Evolutionary conservation across 35 echinoderm and acorn worm species (phyloP), one percentile per base, ranked within the genome.

Genomic region (Ophiothrix spiculata): DNA sequence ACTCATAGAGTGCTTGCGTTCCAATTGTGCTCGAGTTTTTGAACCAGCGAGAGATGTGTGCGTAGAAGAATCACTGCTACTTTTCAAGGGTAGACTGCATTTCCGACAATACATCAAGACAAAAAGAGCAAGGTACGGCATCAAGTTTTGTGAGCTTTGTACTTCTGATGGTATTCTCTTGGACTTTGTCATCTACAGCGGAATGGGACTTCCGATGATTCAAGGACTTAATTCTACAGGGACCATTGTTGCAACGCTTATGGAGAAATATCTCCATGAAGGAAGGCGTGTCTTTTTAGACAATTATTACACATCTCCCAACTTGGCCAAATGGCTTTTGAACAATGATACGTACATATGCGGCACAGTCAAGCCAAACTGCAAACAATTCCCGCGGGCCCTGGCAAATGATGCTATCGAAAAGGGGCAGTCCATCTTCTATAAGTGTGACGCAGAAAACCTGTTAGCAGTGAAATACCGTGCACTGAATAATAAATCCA

Each of bases 91-190:
- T 56, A n/a, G n/a, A n/a, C n/a, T n/a, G n/a, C n/a, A n/a, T n/a
- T 77, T 77, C 75, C 19, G 34, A 77, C 75, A 77, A 33, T 77
- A 19, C 31, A 77, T 77, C 15, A 77, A 33, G 75, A 77, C 81
- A 56, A 84, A 84, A 56, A 37, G 81, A n/a, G 81, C 81, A 13
- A 17, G 31, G 31, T 37, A 32, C 19, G 81, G 81, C 0, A 84
- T 84, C 39, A 84, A 64, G 40, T 25, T 84, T n/a, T 69, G 64
- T 64, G 16, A 56, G 35, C 81, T 84, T 28, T 69, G 56, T 54
- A 84, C 81, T 16, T 84, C 81, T 10, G 42, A 74, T 69, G 54
- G 81, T 29, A 46, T 84, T 29, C 60, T 54, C 21, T 77, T 77
- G 31, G 75, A 77, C 75, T 77, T 77, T 31, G 36, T 77, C 33